phyloP scores from a whole-genome alignment of 2,113 vertebrate genomes.

The Pogonocichla stellata region DNA sequence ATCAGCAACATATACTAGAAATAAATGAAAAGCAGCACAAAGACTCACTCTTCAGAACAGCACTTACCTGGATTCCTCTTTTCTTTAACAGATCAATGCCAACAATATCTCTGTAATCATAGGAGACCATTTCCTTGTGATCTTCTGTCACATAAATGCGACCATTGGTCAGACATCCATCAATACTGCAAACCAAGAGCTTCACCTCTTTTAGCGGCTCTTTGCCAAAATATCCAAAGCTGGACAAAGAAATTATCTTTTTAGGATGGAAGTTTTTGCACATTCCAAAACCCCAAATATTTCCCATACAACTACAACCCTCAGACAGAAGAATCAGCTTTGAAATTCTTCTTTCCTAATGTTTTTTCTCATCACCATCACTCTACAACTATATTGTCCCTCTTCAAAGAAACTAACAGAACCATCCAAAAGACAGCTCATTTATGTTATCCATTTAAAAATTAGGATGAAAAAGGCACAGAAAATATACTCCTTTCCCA shows the following conservation, averaged over 20 bases:
- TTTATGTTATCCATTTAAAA: not conserved
- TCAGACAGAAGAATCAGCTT: not conserved
- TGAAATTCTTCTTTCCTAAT: not conserved
- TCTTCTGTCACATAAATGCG: conserved; percentile 78
- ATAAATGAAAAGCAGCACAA: not conserved
- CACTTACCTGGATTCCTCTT: conserved; percentile 82
- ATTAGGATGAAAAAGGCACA: not conserved
- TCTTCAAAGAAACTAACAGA: not conserved
- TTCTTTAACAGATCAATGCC: conserved; percentile 80
- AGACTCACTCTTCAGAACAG: not conserved
- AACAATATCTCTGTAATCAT: conserved; percentile 77
- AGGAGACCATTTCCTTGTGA: conserved; percentile 82
- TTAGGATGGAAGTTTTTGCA: not conserved
- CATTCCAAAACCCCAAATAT: not conserved
- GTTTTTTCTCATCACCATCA: not conserved
- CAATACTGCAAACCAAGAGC: conserved; percentile 85
- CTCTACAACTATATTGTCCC: not conserved
- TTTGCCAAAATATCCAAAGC: conserved; percentile 92
- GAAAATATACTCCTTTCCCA: not conserved
- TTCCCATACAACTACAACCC: not conserved
- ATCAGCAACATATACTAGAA: not conserved
- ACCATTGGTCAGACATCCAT: conserved; percentile 88
- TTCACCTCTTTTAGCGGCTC: conserved; percentile 79
- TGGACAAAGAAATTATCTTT: conserved; percentile 67
- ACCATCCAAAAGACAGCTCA: not conserved